Base-by-base conservation (phyloP, 2,113 vertebrate genomes). In the Pica pica region DNA sequence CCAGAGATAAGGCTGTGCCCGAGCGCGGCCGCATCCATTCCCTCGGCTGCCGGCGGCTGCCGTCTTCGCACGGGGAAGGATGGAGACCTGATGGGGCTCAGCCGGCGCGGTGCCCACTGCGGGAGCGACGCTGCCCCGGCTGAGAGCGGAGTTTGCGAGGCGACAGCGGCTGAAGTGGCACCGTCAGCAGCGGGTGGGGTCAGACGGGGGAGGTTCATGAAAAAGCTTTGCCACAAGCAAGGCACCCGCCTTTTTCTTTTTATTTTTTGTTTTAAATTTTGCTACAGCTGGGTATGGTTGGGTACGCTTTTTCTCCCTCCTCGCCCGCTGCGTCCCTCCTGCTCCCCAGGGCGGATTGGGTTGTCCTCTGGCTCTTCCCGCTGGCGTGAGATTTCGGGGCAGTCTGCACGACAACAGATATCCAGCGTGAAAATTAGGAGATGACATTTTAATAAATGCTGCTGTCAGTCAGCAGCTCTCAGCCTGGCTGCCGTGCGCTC, bases 371-470 rank as follows among this genome's bases (percentile, higher is more conserved):
- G 57, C 77, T 82, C 30, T 79, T 88, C 41, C 85, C 28, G 4
- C 42, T 37, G 65, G 74, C 35, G 19, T 91, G 68, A 73, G 82
- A 65, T 60, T 63, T 55, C 13, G 30, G 56, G 74, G 78, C 65
- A 69, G 42, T 12, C 41, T 60, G 53, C 33, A n/a, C 31, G 37
- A 85, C 83, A 74, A 22, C 59, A 88, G 83, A 87, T 88, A 89
- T 31, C 73, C n/a, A 33, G 79, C 86, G 91, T 90, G 95, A 93
- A 92, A 96, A 97, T 89, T 70, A 84, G 89, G 55, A 90, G 87
- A 91, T 96, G 96, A 77, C 94, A 95, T 96, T 93, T 93, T 97
- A 97, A 96, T 97, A 80, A 93, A 93, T 92, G 71, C 83, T 65
- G 84, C 88, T 94, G 88, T 93, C 94, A 97, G 52, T 91, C 87